Evolutionary conservation across 2,113 vertebrate genomes (phyloP), one percentile per base, ranked within the genome.

Genomic region (Sander vitreus): DNA sequence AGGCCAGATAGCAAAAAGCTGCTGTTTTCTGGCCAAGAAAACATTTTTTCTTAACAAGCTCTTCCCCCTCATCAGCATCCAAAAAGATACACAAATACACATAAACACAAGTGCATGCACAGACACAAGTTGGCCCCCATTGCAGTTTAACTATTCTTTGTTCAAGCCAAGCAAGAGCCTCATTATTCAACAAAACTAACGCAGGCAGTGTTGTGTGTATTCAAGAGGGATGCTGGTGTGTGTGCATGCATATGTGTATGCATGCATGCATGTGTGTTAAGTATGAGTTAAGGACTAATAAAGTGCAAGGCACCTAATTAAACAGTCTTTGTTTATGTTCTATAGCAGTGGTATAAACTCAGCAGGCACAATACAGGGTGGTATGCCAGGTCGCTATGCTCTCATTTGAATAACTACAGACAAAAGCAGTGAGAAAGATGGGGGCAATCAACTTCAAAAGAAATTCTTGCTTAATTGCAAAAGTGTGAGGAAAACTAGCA

Each of bases 281-380:
- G 77, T 91, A 91, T 91, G 92, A 91, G 91, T 93, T 91, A 90
- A 93, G 87, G 90, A 91, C 88, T 93, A 91, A 92, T 94, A 94
- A 94, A 95, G 87, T 86, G 89, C 85, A 90, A 88, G 90, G 93
- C 89, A 88, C 73, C 93, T 95, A 95, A 95, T 96, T 95, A 95
- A 95, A 92, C 88, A 93, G 91, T 91, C 85, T 94, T 94, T 95
- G 92, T 96, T 93, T 95, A 93, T 85, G 67, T 80, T 89, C 88
- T 90, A 89, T 91, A 90, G 85, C 84, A 76, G 87, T 85, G 50
- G 83, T 91, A 89, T 92, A 93, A 92, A 93, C 83, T 92, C 82
- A 90, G 87, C 78, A 54, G 83, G 86, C 78, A 92, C 84, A 91
- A 84, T 89, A 64, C 75, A 80, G 86, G 74, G 83, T 90, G 77